These are phyloP conservation scores for Platysteira castanea DNA, from an alignment of 2,113 vertebrate species.

Conservation along the genomic window DNA sequence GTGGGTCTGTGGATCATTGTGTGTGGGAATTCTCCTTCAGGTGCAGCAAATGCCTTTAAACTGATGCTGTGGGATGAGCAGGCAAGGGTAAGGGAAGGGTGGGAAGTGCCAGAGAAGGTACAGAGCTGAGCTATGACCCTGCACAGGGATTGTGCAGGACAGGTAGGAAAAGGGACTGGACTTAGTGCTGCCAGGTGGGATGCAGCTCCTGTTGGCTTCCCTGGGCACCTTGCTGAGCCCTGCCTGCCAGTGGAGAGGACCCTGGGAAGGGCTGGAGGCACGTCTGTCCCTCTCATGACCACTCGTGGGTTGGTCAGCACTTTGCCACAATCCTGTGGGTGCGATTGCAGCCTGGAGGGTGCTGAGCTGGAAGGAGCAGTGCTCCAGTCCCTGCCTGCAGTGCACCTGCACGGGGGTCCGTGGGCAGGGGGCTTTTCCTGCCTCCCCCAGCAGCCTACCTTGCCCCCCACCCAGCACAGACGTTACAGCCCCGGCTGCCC, in stretches of 20 bases:
- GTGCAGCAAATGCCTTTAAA: not conserved
- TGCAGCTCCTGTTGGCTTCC: not conserved
- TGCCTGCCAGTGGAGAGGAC: not conserved
- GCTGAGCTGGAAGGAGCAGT: not conserved
- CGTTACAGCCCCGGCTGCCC: not conserved
- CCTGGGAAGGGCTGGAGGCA: not conserved
- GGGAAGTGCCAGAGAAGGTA: not conserved
- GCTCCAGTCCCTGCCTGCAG: not conserved
- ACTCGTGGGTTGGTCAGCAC: not conserved
- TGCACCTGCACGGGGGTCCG: accelerated
- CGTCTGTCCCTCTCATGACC: not conserved
- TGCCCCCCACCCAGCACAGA: not conserved
- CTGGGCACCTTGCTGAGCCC: not conserved
- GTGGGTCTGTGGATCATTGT: not conserved
- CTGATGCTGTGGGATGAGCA: not conserved
- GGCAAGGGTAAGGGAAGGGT: not conserved
- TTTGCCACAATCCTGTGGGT: not conserved
- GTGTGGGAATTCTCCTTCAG: not conserved
- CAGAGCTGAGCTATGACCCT: not conserved
- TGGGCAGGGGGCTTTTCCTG: not conserved
- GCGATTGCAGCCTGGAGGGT: accelerated
- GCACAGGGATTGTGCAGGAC: accelerated
- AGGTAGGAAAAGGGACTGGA: not conserved
- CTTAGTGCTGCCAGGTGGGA: not conserved
- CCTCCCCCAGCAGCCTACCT: not conserved